phyloP scores from a whole-genome alignment of 2,888 invertebrate genomes.

The Cacoxenus indagator region DNA sequence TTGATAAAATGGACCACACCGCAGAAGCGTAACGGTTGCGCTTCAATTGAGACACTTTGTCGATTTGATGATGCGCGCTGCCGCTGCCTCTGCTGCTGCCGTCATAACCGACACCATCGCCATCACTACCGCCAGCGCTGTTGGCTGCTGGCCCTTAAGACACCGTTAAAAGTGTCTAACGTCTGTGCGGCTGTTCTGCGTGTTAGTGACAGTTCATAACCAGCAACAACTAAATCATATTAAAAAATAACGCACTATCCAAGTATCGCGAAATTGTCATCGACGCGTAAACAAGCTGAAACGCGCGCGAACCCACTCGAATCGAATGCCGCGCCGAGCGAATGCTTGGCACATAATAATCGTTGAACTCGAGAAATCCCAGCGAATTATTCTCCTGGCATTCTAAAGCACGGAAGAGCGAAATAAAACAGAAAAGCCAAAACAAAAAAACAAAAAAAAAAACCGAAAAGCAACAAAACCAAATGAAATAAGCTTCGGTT shows the following conservation, averaged over 20 bases:
- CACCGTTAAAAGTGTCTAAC: no score
- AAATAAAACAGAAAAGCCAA: neutral
- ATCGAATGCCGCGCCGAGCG: slow-evolving; percentile 47
- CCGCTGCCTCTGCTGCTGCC: slow-evolving; percentile 5
- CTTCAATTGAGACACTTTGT: slow-evolving; percentile 47
- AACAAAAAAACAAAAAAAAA: slow-evolving; percentile 4
- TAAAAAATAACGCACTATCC: slow-evolving; percentile 34
- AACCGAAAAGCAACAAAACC: slow-evolving; percentile 21
- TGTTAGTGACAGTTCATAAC: no score
- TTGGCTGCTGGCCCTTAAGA: no score
- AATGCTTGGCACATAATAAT: slow-evolving; percentile 51
- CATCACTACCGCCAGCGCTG: no score
- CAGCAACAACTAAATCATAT: neutral
- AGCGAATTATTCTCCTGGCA: slow-evolving; percentile 32
- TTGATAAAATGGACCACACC: slow-evolving; percentile 57
- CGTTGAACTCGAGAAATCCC: slow-evolving; percentile 21
- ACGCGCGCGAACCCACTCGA: slow-evolving; percentile 30
- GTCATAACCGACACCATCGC: slow-evolving; percentile 62
- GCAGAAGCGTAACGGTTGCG: slow-evolving; percentile 61
- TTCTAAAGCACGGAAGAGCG: slow-evolving; percentile 45
- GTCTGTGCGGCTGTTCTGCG: no score
- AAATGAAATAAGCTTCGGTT: neutral
- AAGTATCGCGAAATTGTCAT: no score
- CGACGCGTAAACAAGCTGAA: no score
- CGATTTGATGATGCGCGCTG: no score